These are phyloP conservation scores for Apis florea DNA, from an alignment of 1,140 invertebrate species.

Conservation along the genomic window DNA sequence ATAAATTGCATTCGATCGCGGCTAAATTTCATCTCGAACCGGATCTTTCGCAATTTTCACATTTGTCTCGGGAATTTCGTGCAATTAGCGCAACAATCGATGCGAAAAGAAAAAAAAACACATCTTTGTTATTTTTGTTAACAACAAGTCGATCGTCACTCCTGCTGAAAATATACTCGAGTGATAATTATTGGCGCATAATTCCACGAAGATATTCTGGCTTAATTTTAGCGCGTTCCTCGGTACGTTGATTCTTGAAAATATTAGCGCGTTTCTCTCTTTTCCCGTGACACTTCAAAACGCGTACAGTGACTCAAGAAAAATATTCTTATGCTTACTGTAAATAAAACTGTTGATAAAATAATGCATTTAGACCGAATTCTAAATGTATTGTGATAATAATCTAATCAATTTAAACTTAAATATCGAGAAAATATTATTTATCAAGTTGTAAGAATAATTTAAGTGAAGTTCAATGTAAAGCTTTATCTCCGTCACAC, in stretches of 20 bases:
- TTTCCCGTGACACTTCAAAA: background rate
- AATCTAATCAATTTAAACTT: too few species aligned
- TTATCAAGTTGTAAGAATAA: too few species aligned
- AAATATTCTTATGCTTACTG: too few species aligned
- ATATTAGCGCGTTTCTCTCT: background rate
- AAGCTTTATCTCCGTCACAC: too few species aligned
- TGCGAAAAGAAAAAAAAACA: background rate
- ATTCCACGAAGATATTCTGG: background rate
- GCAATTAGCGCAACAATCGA: background rate
- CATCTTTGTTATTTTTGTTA: too few species aligned
- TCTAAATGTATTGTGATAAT: too few species aligned
- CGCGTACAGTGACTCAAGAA: background rate
- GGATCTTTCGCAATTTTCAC: too few species aligned
- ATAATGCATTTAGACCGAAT: too few species aligned
- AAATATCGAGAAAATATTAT: too few species aligned
- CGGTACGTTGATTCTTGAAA: conserved; percentile 18
- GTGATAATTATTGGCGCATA: conserved; percentile 14
- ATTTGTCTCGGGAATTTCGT: background rate
- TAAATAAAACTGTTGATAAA: too few species aligned
- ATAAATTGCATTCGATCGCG: conserved; percentile 31
- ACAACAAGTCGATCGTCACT: too few species aligned
- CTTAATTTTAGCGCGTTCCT: conserved; percentile 26
- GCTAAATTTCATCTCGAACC: background rate
- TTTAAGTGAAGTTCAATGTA: too few species aligned
- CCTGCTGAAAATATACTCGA: background rate